These are phyloP conservation scores for Pantherophis alleghaniensis DNA, from an alignment of 2,797 vertebrate species.

Conservation along the genomic window DNA sequence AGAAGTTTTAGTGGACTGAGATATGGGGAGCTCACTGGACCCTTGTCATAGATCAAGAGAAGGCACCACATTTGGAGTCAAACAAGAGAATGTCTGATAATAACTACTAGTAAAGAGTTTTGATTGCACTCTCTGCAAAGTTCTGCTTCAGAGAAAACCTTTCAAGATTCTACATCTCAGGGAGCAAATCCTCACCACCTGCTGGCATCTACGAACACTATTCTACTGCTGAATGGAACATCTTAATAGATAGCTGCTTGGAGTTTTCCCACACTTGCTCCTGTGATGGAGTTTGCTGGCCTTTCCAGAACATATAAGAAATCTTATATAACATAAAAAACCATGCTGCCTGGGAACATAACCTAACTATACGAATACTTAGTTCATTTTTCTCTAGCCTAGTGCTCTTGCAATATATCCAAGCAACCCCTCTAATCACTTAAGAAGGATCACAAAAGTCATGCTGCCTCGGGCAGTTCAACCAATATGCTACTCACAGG, in stretches of 20 bases:
- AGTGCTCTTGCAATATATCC: neutral
- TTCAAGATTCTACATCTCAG: conserved; percentile 20
- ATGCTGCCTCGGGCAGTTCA: neutral
- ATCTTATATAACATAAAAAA: neutral
- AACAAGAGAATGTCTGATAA: conserved; percentile 20
- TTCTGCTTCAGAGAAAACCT: conserved; percentile 28
- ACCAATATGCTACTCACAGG: neutral
- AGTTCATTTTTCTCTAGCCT: neutral
- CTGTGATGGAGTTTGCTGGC: neutral
- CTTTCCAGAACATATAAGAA: neutral
- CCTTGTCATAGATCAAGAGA: conserved; percentile 26
- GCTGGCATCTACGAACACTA: conserved; percentile 23
- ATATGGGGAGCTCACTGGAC: conserved; percentile 1
- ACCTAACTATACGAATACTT: neutral
- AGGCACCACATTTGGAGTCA: conserved; percentile 22
- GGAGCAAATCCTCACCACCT: conserved; percentile 23
- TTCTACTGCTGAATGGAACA: conserved; percentile 6
- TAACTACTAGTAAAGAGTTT: conserved; percentile 5
- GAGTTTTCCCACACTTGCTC: conserved; percentile 2
- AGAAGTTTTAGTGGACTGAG: neutral
- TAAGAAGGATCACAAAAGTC: neutral
- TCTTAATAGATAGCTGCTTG: conserved; percentile 10
- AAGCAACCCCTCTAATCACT: neutral
- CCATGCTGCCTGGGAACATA: neutral
- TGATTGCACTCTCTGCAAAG: conserved; percentile 12